These are phyloP conservation scores for Patagioenas fasciata DNA, from an alignment of 2,113 vertebrate species.

Conservation along the genomic window DNA sequence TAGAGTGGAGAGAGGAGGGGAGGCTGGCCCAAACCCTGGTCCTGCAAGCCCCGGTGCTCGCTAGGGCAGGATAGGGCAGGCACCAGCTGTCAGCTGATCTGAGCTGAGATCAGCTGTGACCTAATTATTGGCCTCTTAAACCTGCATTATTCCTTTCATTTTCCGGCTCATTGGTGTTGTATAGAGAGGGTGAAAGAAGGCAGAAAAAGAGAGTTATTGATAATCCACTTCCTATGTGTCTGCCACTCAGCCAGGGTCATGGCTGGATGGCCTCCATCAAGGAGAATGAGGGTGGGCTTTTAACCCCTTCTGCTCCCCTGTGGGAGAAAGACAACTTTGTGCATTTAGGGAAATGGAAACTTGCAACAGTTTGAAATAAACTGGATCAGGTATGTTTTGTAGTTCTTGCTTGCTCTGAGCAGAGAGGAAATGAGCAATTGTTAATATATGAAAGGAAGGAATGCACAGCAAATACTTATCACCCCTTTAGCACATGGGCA, in stretches of 20 bases:
- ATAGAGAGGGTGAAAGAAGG: slow-evolving; percentile 54
- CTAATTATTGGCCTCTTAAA: slow-evolving; percentile 81
- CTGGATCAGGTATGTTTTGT: not conserved
- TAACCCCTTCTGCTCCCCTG: slow-evolving; percentile 37
- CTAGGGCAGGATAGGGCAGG: slow-evolving; percentile 51
- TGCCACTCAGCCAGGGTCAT: slow-evolving; percentile 70
- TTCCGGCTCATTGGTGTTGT: slow-evolving; percentile 78
- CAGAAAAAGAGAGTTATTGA: slow-evolving; percentile 69
- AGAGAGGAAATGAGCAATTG: not conserved
- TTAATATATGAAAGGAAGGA: not conserved
- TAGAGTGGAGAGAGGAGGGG: not conserved
- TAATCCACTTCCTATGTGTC: slow-evolving; percentile 69
- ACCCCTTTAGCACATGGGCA: not conserved
- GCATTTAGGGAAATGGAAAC: not conserved
- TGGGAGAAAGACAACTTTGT: not conserved
- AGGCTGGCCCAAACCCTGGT: slow-evolving; percentile 13
- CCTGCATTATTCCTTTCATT: slow-evolving; percentile 82
- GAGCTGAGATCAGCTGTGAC: slow-evolving; percentile 80
- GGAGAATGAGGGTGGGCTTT: slow-evolving; percentile 29
- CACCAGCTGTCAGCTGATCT: slow-evolving; percentile 76
- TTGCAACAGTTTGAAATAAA: not conserved
- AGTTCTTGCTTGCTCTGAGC: not conserved
- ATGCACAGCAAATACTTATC: not conserved
- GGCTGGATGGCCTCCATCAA: slow-evolving; percentile 54
- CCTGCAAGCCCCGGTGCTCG: not conserved